Conservation (phyloP, 1,140 invertebrate genomes). For the Neotoxoptera formosana region DNA sequence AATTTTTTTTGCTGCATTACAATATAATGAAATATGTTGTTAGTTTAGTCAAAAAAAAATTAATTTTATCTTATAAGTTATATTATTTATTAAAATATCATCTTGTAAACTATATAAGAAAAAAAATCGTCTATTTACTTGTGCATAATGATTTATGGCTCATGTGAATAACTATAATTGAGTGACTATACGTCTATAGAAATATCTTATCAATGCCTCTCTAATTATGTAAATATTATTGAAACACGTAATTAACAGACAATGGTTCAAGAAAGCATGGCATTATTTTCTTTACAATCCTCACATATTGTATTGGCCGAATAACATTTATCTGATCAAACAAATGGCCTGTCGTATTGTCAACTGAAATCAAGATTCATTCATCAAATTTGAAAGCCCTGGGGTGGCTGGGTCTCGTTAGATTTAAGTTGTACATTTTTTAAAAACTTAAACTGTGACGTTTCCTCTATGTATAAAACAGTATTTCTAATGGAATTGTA, state of each 20-base stretch:
- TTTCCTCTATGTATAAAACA: not conserved
- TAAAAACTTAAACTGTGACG: not conserved
- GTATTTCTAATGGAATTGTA: not conserved
- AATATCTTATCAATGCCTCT: not conserved
- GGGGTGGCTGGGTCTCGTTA: not conserved
- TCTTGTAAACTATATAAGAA: not conserved
- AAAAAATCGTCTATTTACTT: not conserved
- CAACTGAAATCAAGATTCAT: not conserved
- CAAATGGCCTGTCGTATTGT: not conserved
- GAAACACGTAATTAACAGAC: not conserved
- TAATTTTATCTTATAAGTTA: not conserved
- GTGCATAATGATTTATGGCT: not conserved
- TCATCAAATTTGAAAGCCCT: not conserved
- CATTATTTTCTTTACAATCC: not conserved
- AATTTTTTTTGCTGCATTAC: not conserved
- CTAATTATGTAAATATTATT: conserved; percentile 15
- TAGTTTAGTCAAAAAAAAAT: too few species aligned
- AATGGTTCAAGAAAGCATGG: not conserved
- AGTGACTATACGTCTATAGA: not conserved
- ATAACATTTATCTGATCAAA: not conserved
- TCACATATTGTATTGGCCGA: not conserved
- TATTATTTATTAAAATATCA: not conserved
- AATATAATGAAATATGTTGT: not conserved
- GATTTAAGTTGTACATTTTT: not conserved
- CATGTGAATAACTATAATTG: not conserved